These are phyloP conservation scores for Leptopilina drosophilae DNA, from an alignment of 2,888 invertebrate species.

Conservation along the genomic window DNA sequence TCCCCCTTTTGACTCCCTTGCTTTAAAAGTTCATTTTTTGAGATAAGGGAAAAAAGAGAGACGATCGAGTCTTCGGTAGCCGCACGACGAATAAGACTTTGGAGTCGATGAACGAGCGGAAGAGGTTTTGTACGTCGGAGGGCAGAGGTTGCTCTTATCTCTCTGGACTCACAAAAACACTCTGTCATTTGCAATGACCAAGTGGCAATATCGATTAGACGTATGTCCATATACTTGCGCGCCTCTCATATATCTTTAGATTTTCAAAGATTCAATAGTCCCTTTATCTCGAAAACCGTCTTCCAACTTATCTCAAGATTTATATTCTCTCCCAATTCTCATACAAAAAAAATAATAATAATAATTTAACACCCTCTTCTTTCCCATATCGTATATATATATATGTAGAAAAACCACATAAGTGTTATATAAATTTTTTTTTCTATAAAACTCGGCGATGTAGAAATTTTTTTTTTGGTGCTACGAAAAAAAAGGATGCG, in stretches of 20 bases:
- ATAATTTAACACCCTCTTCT: constrained; percentile 19
- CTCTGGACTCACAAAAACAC: constrained; percentile 68
- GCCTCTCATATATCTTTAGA: constrained; percentile 33
- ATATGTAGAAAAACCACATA: neutral
- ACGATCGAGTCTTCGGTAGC: constrained; percentile 38
- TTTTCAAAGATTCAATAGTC: constrained; percentile 46
- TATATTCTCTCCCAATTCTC: neutral
- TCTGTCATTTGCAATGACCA: constrained; percentile 66
- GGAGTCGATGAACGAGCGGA: constrained; percentile 63
- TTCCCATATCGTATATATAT: neutral
- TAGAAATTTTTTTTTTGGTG: no score
- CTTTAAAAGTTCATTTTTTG: constrained; percentile 20
- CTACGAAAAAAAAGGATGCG: no score
- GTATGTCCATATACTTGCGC: constrained; percentile 17
- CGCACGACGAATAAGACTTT: constrained; percentile 33
- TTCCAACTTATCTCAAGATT: constrained; percentile 2
- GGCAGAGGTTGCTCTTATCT: constrained; percentile 70
- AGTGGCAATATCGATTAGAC: constrained; percentile 46
- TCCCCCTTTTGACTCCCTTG: constrained; percentile 15
- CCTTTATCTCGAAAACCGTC: constrained; percentile 42
- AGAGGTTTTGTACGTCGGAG: constrained; percentile 67
- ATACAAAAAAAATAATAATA: neutral
- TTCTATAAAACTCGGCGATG: no score
- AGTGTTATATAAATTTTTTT: neutral
- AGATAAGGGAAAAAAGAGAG: constrained; percentile 24